Conservation (phyloP, 2,888 invertebrate species). For the Aproaerema taeniolella region DNA sequence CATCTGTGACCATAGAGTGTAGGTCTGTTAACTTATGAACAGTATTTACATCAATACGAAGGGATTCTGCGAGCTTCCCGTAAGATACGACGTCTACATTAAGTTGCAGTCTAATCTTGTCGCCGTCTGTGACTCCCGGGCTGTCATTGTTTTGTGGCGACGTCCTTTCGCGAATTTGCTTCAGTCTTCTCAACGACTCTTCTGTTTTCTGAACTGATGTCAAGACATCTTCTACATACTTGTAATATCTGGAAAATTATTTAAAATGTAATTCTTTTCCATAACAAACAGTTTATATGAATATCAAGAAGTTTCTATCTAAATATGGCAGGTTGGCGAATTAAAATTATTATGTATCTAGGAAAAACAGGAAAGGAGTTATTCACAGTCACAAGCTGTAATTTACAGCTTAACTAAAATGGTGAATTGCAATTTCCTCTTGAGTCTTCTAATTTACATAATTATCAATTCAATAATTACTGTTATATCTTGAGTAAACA, state of each 20-base stretch:
- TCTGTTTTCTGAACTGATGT: slow-evolving; percentile 97
- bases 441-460: no score
- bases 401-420: neutral
- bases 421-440: neutral
- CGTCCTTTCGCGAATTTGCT: slow-evolving; percentile 84
- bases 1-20: slow-evolving; percentile 79
- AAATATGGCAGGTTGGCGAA: slow-evolving; percentile 6
- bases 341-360: slow-evolving; percentile 7
- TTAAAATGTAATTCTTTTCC: neutral
- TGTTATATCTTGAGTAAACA: no score
- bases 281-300: neutral
- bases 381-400: slow-evolving; percentile 1
- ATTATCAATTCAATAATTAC: no score
- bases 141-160: slow-evolving; percentile 63
- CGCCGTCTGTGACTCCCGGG: slow-evolving; percentile 89
- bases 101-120: slow-evolving; percentile 94
- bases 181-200: slow-evolving; percentile 93
- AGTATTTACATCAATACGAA: slow-evolving; percentile 72
- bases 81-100: slow-evolving; percentile 90
- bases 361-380: slow-evolving; percentile 3
- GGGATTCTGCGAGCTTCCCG: slow-evolving; percentile 77
- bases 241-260: slow-evolving; percentile 80
- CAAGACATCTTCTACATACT: slow-evolving; percentile 90
- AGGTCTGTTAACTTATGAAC: slow-evolving; percentile 79
- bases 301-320: neutral